Evolutionary conservation across 2,113 vertebrate species (phyloP).

Genomic region (Melanostigma gelatinosum): DNA sequence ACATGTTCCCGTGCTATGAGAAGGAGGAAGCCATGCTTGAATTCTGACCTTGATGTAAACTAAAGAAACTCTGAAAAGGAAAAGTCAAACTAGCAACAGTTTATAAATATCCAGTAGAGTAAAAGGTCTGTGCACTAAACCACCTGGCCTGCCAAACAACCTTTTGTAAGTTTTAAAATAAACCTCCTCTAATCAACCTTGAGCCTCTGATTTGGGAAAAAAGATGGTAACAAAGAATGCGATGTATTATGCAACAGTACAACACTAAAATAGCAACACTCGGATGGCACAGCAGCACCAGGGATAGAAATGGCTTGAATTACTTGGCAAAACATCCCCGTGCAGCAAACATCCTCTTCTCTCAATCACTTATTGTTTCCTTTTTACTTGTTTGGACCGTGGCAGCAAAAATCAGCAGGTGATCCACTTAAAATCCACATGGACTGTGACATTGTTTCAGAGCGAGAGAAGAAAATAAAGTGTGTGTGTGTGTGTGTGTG

Average conservation of each 20-base stretch:
- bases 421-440: constrained; percentile 75
- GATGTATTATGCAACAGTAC: constrained; percentile 63
- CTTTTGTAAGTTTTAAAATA: constrained; percentile 67
- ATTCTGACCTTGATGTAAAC: constrained; percentile 32
- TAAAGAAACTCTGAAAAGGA: constrained; percentile 21
- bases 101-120: constrained; percentile 65
- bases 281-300: constrained; percentile 54
- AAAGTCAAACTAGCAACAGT: constrained; percentile 16
- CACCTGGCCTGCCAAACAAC: constrained; percentile 40
- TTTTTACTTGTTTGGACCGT: constrained; percentile 64
- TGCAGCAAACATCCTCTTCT: constrained; percentile 81
- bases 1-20: constrained; percentile 5
- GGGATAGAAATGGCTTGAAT: constrained; percentile 70
- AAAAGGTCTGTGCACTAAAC: constrained; percentile 38
- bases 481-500: constrained; percentile 23
- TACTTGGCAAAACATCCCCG: constrained; percentile 72
- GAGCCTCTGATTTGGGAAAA: constrained; percentile 23
- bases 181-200: constrained; percentile 47
- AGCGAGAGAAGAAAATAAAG: constrained; percentile 19
- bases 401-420: constrained; percentile 51
- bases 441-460: constrained; percentile 69
- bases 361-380: constrained; percentile 79
- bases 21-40: constrained; percentile 5
- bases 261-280: constrained; percentile 62
- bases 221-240: constrained; percentile 58